Evolutionary conservation across 2,113 vertebrate genomes (phyloP).

Genomic region (Bucco capensis): DNA sequence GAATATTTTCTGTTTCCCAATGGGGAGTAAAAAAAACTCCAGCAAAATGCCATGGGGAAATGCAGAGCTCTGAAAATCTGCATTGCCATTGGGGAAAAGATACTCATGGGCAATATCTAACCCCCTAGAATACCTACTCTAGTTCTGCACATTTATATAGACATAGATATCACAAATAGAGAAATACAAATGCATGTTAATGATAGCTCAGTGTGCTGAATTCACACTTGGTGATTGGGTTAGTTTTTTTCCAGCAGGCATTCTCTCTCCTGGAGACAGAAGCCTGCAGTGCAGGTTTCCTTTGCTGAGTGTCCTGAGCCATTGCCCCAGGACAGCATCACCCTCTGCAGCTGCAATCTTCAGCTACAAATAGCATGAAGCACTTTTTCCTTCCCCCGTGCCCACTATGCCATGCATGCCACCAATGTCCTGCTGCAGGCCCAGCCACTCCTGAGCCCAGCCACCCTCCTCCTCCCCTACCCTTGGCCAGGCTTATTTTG

Average conservation of each 20-base stretch:
- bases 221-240: neutral
- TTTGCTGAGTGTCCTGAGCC: neutral
- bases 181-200: neutral
- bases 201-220: slow-evolving; percentile 2
- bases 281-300: neutral
- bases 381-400: slow-evolving; percentile 69
- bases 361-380: slow-evolving; percentile 78
- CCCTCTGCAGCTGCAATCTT: slow-evolving; percentile 70
- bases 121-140: slow-evolving; percentile 27
- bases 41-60: slow-evolving; percentile 45
- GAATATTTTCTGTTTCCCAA: slow-evolving; percentile 61
- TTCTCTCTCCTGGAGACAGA: too few species aligned
- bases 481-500: slow-evolving; percentile 72
- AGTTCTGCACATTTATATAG: neutral
- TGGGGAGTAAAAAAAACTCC: slow-evolving; percentile 3
- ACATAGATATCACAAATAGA: neutral
- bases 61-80: neutral
- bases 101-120: slow-evolving; percentile 58
- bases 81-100: slow-evolving; percentile 49
- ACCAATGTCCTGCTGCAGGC: slow-evolving; percentile 62
- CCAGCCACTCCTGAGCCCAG: slow-evolving; percentile 42
- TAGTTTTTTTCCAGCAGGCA: too few species aligned
- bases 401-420: slow-evolving; percentile 74
- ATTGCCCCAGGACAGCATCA: neutral
- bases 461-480: slow-evolving; percentile 28